A percentile compares a stretch with the other conserved stretches of the same genome.
Evolutionary conservation across 92 coral and sea anemone genomes (phyloP).

Genomic region (Zoanthus gigantus): DNA sequence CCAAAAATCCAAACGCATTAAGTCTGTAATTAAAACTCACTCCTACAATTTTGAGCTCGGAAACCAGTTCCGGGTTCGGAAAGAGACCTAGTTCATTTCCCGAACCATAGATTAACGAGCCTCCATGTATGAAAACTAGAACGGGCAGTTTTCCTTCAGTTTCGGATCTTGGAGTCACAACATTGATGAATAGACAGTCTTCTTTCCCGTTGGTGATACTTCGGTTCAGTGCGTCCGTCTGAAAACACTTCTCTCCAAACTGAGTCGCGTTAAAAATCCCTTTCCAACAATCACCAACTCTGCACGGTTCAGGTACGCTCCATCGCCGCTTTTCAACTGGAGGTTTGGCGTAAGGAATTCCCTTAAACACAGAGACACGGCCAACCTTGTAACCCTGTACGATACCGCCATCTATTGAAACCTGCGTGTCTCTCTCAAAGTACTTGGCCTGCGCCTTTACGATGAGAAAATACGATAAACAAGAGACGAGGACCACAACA

Average conservation of each 20-base stretch:
- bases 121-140: constrained; percentile 76
- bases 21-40: constrained; percentile 80
- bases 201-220: constrained; percentile 63
- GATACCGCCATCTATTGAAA: constrained; percentile 57
- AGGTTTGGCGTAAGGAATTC: constrained; percentile 74
- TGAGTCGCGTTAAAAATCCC: constrained; percentile 67
- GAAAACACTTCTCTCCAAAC: constrained; percentile 69
- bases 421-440: background rate
- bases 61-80: constrained; percentile 68
- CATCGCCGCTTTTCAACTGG: constrained; percentile 61
- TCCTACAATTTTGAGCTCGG: constrained; percentile 65
- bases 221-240: constrained; percentile 50
- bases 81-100: constrained; percentile 66
- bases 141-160: constrained; percentile 61
- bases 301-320: constrained; percentile 64
- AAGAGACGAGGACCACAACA: background rate
- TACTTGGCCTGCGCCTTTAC: background rate
- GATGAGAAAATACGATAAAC: constrained; percentile 1
- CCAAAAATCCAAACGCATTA: constrained; percentile 77
- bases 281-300: constrained; percentile 70
- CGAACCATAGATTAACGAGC: constrained; percentile 59
- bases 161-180: constrained; percentile 61
- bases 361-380: constrained; percentile 65
- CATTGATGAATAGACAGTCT: constrained; percentile 77
- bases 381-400: constrained; percentile 56